Percentiles rank a stretch among this genome's conserved stretches.
Evolutionary conservation across 2,797 vertebrate species (phyloP).

Genomic region (Microctenopoma steveboyesi): DNA sequence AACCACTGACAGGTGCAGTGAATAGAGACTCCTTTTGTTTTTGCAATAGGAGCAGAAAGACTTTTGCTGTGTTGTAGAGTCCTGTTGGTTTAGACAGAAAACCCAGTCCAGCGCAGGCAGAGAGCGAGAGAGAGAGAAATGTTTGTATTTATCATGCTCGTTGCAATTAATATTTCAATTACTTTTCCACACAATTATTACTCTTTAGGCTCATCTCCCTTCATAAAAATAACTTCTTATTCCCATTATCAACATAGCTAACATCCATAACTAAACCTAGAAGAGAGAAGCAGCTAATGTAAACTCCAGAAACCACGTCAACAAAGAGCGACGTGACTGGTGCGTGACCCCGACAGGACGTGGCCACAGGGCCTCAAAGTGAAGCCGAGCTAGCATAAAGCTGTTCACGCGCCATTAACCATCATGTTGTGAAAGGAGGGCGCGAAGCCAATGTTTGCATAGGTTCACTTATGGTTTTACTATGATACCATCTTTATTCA

Average conservation of each 20-base stretch:
- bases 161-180: no score
- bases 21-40: no score
- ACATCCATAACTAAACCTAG: no score
- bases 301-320: conserved; percentile 26
- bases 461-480: conserved; percentile 9
- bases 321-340: conserved; percentile 27
- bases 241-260: not conserved
- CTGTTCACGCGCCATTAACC: conserved; percentile 70
- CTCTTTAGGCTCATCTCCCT: not conserved
- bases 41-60: no score
- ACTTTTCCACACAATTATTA: no score
- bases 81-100: no score
- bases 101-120: no score
- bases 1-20: no score
- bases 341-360: conserved; percentile 51
- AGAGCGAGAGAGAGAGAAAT: no score
- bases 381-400: conserved; percentile 70
- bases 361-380: conserved; percentile 38
- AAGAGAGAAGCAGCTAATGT: not conserved
- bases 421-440: conserved; percentile 62
- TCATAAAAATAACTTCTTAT: not conserved
- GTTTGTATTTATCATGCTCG: not conserved
- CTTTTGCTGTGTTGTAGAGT: no score
- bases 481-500: conserved; percentile 35
- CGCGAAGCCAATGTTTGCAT: conserved; percentile 56